Base-by-base conservation (phyloP, 2,797 vertebrate genomes). In the Onychomys arenicola region DNA sequence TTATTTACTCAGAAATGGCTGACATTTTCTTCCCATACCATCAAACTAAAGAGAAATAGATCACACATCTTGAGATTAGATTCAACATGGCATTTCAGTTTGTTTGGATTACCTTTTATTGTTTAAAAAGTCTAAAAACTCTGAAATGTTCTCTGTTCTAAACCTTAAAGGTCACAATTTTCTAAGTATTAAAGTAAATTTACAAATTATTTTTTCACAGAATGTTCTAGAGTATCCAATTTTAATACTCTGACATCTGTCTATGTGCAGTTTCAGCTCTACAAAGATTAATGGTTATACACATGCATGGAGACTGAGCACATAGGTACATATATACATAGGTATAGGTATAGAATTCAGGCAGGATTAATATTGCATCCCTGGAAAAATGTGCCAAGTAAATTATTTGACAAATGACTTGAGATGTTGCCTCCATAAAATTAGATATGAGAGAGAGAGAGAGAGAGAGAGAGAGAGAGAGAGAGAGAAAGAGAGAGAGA, bases 81-180 rank as follows among this genome's bases (percentile, higher is more conserved):
- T 95, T 86, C 94, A 90, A 91, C 14, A 43, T 40, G 29, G 6
- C 9, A 94, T 96, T 89, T 93, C 37, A 75, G 4, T 89, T 86
- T 78, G n/a, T 80, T 19, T 55, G 59, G 8, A 19, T 83, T 92
- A 92, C 23, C 13, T 73, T 92, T 91, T 32, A 73, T 91, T 91
- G 27, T 88, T 96, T 91, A n/a, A 81, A 90, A 63, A 84, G 40
- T 40, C 16, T 55, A 85, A 73, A 69, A 90, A 78, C 87, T 92
- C 61, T 78, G 19, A 75, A 55, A 37, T 32, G 0, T 76, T 80
- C 52, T 92, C 46, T 96, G 8, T 75, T 82, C 40, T 43, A 94
- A 75, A 78, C 86, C 27, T 94, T 91, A 93, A 92, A 86, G 43
- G 7, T 96, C 75, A 55, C 84, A 34, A 92, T 90, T 94, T 93